phyloP scores from a whole-genome alignment of 1,140 invertebrate genomes.

The Drosophila grimshawi region DNA sequence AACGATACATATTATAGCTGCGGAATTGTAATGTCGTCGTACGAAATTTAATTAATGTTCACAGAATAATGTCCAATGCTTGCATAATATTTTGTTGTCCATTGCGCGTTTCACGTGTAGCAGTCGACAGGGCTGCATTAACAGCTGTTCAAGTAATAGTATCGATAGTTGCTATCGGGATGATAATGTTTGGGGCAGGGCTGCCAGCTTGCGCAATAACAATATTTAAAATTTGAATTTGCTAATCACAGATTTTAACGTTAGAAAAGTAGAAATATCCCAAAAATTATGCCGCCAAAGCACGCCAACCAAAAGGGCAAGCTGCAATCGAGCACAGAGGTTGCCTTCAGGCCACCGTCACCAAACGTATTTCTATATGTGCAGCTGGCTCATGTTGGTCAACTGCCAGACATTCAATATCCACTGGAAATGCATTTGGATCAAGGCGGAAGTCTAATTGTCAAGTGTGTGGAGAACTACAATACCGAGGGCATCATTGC shows the following conservation, averaged over 20 bases:
- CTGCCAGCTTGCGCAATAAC: slow-evolving; percentile 26
- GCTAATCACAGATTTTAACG: slow-evolving; percentile 31
- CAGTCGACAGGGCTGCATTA: slow-evolving; percentile 27
- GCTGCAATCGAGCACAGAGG: not conserved
- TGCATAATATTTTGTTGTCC: slow-evolving; percentile 55
- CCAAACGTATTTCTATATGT: slow-evolving; percentile 67
- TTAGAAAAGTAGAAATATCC: not conserved
- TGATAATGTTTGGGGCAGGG: not conserved
- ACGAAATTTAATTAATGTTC: slow-evolving; percentile 32
- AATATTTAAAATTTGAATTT: slow-evolving; percentile 3
- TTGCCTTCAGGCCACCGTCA: slow-evolving; percentile 16
- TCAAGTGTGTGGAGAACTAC: slow-evolving; percentile 64
- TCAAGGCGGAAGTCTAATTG: slow-evolving; percentile 38
- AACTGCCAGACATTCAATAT: slow-evolving; percentile 1
- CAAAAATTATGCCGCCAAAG: slow-evolving; percentile 23
- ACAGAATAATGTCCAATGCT: slow-evolving; percentile 35
- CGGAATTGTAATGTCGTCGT: slow-evolving; percentile 29
- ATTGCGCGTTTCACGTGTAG: slow-evolving; percentile 55
- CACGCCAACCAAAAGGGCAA: slow-evolving; percentile 1
- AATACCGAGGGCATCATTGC: slow-evolving; percentile 54
- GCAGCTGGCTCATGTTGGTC: slow-evolving; percentile 36
- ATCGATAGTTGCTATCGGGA: not conserved
- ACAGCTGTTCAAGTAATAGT: not conserved
- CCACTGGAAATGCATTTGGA: slow-evolving; percentile 46
- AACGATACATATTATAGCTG: slow-evolving; percentile 64